Percentiles rank a stretch among this genome's conserved stretches.
phyloP scores from a whole-genome alignment of 2,113 vertebrate species.

The Acrocephalus kingi region DNA sequence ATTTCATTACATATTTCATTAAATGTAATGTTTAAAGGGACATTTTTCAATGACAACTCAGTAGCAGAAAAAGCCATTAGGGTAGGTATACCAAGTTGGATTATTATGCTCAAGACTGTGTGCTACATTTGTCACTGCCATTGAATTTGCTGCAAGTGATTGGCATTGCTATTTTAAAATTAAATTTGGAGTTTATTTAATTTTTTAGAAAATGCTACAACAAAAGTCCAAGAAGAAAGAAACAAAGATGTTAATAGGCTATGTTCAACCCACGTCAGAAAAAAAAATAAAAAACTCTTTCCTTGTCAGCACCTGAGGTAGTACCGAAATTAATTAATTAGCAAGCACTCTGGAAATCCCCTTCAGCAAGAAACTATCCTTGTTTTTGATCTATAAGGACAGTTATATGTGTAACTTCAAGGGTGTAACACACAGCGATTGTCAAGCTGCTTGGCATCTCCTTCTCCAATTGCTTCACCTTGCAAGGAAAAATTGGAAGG shows the following conservation, averaged over 20 bases:
- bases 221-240: not conserved
- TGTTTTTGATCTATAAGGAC: not conserved
- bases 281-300: not conserved
- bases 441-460: not conserved
- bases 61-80: not conserved
- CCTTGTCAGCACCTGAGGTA: not conserved
- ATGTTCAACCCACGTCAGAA: not conserved
- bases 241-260: not conserved
- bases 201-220: not conserved
- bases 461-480: not conserved
- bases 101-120: not conserved
- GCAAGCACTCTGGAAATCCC: not conserved
- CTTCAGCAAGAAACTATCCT: not conserved
- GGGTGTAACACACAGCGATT: not conserved
- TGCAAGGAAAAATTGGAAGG: not conserved
- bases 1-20: not conserved
- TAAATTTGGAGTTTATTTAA: not conserved
- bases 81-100: not conserved
- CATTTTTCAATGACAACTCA: not conserved
- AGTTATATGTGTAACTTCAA: not conserved
- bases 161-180: not conserved
- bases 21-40: not conserved
- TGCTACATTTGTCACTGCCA: not conserved
- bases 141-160: not conserved
- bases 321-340: not conserved